Evolutionary conservation across 2,113 vertebrate species (phyloP).

Genomic region (Tursiops truncatus): DNA sequence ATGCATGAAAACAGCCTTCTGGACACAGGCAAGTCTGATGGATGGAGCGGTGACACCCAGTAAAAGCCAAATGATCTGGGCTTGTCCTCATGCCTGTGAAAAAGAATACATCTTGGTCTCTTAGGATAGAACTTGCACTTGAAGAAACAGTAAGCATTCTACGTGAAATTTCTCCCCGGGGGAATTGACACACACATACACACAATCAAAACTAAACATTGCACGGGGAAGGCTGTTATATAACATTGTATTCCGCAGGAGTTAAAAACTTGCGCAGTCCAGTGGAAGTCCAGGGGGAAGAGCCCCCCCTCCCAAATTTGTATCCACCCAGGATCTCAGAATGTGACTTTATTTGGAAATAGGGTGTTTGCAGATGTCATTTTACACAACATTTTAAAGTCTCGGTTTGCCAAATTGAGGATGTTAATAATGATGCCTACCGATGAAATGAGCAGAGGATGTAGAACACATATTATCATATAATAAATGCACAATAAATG

Average conservation of each 20-base stretch:
- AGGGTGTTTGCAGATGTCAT: background rate
- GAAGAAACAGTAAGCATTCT: background rate
- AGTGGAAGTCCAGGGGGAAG: background rate
- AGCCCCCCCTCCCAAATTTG: background rate
- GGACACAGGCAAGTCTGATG: conserved; percentile 39
- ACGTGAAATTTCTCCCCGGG: background rate
- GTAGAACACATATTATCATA: rapidly evolving
- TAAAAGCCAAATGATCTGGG: conserved; percentile 16
- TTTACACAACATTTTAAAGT: background rate
- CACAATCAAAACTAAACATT: background rate
- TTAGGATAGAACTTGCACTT: background rate
- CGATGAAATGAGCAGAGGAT: background rate
- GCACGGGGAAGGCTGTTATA: background rate
- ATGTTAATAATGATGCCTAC: background rate
- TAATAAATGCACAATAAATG: background rate
- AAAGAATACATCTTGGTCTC: conserved; percentile 24
- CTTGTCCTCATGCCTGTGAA: background rate
- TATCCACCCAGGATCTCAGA: background rate
- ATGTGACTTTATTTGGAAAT: background rate
- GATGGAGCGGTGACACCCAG: conserved; percentile 28
- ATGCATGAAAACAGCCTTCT: conserved; percentile 59
- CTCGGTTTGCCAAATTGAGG: background rate
- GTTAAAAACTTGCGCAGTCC: background rate
- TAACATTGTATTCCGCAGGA: background rate
- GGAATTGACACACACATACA: background rate